These are phyloP conservation scores for Pollenia amentaria DNA, from an alignment of 2,888 invertebrate genomes.

Conservation along the genomic window DNA sequence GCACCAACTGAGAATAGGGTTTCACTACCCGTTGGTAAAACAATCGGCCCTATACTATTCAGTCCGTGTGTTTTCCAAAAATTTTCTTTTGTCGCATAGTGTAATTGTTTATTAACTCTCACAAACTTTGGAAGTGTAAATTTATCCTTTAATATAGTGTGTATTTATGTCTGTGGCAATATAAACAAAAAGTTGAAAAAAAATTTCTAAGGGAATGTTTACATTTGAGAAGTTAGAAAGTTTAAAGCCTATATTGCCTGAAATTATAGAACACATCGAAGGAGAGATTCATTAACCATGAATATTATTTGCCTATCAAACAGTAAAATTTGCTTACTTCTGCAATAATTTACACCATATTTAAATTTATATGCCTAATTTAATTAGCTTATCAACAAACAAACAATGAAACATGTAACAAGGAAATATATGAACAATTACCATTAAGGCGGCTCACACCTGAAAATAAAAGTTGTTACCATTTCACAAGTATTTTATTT, in stretches of 20 bases:
- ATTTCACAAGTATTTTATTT: too few relatives aligned
- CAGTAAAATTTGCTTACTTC: slow-evolving; percentile 8
- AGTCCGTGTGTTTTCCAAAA: too few relatives aligned
- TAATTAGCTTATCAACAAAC: slow-evolving; percentile 47
- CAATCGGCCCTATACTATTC: too few relatives aligned
- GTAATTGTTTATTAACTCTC: too few relatives aligned
- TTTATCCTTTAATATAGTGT: too few relatives aligned
- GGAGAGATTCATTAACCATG: neutral
- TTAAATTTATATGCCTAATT: slow-evolving; percentile 54
- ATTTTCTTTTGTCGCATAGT: too few relatives aligned
- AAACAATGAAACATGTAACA: neutral
- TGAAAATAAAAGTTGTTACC: too few relatives aligned
- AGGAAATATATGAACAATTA: neutral
- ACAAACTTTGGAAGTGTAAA: too few relatives aligned
- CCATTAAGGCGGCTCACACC: neutral
- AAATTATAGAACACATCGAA: neutral
- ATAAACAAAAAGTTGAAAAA: too few relatives aligned
- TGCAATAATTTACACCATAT: slow-evolving; percentile 41
- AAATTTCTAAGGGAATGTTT: neutral
- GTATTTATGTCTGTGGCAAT: too few relatives aligned
- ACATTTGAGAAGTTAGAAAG: neutral
- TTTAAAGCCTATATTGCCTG: neutral
- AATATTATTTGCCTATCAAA: slow-evolving; percentile 8
- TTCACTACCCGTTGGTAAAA: too few relatives aligned
- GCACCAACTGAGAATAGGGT: too few relatives aligned